Evolutionary conservation across 2,113 vertebrate species (phyloP).

Genomic region (Mus spicilegus): DNA sequence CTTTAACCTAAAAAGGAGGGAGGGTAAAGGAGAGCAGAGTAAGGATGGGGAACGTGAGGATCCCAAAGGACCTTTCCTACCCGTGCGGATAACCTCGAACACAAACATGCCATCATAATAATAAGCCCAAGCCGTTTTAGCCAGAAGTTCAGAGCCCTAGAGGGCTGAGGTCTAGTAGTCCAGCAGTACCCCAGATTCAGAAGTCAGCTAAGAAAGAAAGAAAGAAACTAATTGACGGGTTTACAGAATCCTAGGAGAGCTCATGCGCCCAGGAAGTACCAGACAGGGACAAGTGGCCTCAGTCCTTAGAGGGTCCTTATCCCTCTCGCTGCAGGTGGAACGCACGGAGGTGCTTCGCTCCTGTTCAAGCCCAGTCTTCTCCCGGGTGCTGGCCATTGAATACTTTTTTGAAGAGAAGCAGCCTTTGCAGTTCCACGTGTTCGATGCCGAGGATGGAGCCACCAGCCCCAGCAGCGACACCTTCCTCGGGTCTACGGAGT

Average conservation of each 20-base stretch:
- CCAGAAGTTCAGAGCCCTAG: background rate
- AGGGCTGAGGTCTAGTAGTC: background rate
- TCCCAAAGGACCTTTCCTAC: background rate
- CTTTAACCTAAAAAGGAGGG: background rate
- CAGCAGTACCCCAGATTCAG: background rate
- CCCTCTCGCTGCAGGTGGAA: conserved; percentile 64
- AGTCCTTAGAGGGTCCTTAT: background rate
- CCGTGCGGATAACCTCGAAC: background rate
- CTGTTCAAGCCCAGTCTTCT: conserved; percentile 79
- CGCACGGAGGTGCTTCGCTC: conserved; percentile 77
- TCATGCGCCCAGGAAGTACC: background rate
- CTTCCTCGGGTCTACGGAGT: conserved; percentile 79
- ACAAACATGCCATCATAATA: background rate
- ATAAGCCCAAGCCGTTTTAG: background rate
- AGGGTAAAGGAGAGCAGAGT: background rate
- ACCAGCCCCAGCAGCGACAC: conserved; percentile 53
- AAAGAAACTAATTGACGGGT: background rate
- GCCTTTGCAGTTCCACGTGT: conserved; percentile 81
- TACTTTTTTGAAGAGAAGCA: conserved; percentile 87
- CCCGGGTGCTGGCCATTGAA: conserved; percentile 80
- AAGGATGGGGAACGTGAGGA: background rate
- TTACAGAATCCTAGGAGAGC: background rate
- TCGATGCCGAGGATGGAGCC: conserved; percentile 73
- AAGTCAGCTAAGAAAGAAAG: conserved; percentile 6
- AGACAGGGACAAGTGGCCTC: background rate